These are phyloP conservation scores for Solenopsis fugax DNA, from an alignment of 1,140 invertebrate genomes.

Conservation along the genomic window DNA sequence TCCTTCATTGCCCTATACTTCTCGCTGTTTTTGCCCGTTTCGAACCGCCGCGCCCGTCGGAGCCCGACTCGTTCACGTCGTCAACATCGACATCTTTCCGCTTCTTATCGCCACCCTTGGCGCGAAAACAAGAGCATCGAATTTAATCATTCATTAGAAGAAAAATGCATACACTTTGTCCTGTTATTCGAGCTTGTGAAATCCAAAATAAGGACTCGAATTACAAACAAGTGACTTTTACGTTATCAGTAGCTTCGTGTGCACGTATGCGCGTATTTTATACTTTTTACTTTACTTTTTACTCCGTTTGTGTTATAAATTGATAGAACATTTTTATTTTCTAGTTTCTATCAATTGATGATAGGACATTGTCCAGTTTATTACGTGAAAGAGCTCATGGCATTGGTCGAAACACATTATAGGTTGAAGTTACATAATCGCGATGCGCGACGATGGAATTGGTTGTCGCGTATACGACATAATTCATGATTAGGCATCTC, in stretches of 20 bases:
- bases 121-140: constrained; percentile 40
- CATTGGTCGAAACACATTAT: constrained; percentile 4
- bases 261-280: background rate
- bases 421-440: constrained; percentile 30
- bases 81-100: constrained; percentile 17
- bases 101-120: constrained; percentile 41
- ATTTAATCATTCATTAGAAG: constrained; percentile 40
- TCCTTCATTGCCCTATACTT: background rate
- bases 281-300: background rate
- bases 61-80: background rate
- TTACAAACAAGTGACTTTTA: background rate
- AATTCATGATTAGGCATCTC: constrained; percentile 55
- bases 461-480: constrained; percentile 40
- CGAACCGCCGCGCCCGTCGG: background rate
- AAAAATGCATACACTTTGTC: background rate
- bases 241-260: background rate
- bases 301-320: background rate
- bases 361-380: background rate
- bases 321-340: background rate
- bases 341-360: background rate
- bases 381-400: too few species aligned
- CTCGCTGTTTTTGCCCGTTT: background rate
- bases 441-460: constrained; percentile 18
- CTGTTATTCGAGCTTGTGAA: background rate
- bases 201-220: background rate